A percentile compares a stretch with the other conserved stretches of the same genome.
phyloP scores from a whole-genome alignment of 1,140 invertebrate genomes.

The Trichonephila clavipes region DNA sequence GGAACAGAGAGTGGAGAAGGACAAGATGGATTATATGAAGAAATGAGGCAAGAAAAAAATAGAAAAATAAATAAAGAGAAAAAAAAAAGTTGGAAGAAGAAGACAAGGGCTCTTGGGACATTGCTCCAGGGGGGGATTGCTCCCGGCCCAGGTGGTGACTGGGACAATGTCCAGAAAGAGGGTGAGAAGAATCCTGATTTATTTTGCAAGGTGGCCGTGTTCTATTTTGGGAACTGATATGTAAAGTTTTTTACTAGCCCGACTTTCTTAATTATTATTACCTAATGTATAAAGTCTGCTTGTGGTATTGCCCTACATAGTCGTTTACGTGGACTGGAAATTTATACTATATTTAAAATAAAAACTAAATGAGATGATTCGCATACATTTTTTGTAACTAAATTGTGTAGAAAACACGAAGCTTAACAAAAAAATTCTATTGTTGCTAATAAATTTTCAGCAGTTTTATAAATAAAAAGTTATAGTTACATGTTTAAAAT shows the following conservation, averaged over 20 bases:
- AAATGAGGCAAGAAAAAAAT: constrained; percentile 12
- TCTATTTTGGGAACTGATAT: neutral
- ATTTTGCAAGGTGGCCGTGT: neutral
- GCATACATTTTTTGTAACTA: too few species aligned
- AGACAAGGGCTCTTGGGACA: constrained; percentile 13
- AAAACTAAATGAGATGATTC: too few species aligned
- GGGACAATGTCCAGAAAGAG: constrained; percentile 11
- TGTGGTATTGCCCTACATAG: neutral
- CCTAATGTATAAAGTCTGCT: too few species aligned
- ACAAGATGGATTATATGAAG: constrained; percentile 66
- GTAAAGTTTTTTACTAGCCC: too few species aligned
- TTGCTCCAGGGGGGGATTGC: neutral
- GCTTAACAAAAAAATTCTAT: too few species aligned
- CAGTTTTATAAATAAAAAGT: too few species aligned
- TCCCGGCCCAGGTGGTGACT: constrained; percentile 11
- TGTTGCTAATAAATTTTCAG: too few species aligned
- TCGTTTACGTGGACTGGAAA: neutral
- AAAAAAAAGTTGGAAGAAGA: neutral
- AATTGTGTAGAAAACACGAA: too few species aligned
- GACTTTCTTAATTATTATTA: too few species aligned
- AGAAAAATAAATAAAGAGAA: neutral
- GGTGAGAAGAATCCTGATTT: constrained; percentile 44
- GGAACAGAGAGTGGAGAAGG: neutral
- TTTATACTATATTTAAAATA: too few species aligned
- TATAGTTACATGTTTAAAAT: too few species aligned